phyloP scores from a whole-genome alignment of 2,888 invertebrate species.

The Rhogogaster chlorosoma region DNA sequence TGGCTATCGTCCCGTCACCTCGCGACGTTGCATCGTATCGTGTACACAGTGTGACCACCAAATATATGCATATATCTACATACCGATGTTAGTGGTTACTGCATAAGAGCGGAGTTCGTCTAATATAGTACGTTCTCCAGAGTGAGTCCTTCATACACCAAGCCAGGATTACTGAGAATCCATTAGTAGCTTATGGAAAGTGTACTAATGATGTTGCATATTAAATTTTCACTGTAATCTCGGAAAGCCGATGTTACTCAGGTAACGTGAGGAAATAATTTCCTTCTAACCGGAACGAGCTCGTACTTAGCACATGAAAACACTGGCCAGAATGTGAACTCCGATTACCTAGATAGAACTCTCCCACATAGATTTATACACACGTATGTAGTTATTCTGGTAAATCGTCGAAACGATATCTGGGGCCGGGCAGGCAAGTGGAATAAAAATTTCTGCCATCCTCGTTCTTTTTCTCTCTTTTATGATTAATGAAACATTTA shows the following conservation, averaged over 20 bases:
- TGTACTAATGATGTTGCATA: constrained; percentile 5
- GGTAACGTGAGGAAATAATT: constrained; percentile 25
- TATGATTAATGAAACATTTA: constrained; percentile 48
- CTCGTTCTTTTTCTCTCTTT: constrained; percentile 18
- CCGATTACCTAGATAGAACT: constrained; percentile 7
- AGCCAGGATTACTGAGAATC: background rate
- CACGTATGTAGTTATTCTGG: background rate
- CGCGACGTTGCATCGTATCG: background rate
- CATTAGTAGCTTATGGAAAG: background rate
- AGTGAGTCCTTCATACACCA: background rate
- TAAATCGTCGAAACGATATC: constrained; percentile 40
- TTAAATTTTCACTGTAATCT: constrained; percentile 29
- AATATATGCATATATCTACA: background rate
- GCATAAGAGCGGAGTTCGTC: background rate
- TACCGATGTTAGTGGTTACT: background rate
- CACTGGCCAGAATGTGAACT: background rate
- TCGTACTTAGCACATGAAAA: background rate
- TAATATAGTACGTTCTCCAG: background rate
- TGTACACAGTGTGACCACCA: constrained; percentile 8
- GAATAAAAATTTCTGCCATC: constrained; percentile 7
- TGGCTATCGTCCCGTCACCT: constrained; percentile 17
- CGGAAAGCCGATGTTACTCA: constrained; percentile 11
- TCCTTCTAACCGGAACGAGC: constrained; percentile 4
- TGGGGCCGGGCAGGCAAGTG: background rate
- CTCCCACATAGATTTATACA: background rate